Conservation (phyloP, 2,797 vertebrate genomes). For the Poliocrania exsul region DNA sequence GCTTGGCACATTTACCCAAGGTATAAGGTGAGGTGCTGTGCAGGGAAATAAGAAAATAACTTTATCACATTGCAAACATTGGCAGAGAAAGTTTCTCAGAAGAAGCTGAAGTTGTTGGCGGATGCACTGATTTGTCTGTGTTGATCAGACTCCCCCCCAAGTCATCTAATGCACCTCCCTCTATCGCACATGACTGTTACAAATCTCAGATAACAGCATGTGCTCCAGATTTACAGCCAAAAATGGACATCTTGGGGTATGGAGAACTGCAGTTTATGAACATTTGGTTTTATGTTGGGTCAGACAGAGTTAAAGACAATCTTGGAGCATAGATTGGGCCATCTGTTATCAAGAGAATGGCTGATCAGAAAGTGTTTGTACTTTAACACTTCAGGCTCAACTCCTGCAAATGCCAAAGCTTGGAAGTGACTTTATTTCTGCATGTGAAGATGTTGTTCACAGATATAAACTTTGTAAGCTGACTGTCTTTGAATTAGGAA, state of each 20-base stretch:
- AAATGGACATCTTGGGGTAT: slow-evolving; percentile 67
- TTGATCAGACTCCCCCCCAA: slow-evolving; percentile 11
- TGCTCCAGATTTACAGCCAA: slow-evolving; percentile 69
- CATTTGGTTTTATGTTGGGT: slow-evolving; percentile 68
- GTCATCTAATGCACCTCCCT: neutral
- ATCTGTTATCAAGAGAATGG: slow-evolving; percentile 63
- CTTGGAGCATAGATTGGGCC: slow-evolving; percentile 63
- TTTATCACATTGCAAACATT: neutral
- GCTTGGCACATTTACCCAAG: neutral
- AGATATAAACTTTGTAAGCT: slow-evolving; percentile 22
- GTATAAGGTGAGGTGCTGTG: neutral
- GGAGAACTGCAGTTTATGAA: slow-evolving; percentile 54
- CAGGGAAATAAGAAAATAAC: neutral
- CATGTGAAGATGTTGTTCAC: slow-evolving; percentile 32
- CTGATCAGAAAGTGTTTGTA: slow-evolving; percentile 64
- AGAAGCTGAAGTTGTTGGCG: neutral
- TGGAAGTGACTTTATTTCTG: slow-evolving; percentile 48
- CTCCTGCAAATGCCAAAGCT: slow-evolving; percentile 51
- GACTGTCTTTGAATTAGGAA: neutral
- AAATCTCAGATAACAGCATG: slow-evolving; percentile 64
- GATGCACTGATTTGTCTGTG: neutral
- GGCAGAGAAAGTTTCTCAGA: neutral
- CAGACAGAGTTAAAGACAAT: slow-evolving; percentile 71
- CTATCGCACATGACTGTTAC: neutral
- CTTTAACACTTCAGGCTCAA: slow-evolving; percentile 69